Evolutionary conservation across 2,797 vertebrate species (phyloP), one percentile per base, ranked within the genome.

Genomic region (Muscicapa striata): DNA sequence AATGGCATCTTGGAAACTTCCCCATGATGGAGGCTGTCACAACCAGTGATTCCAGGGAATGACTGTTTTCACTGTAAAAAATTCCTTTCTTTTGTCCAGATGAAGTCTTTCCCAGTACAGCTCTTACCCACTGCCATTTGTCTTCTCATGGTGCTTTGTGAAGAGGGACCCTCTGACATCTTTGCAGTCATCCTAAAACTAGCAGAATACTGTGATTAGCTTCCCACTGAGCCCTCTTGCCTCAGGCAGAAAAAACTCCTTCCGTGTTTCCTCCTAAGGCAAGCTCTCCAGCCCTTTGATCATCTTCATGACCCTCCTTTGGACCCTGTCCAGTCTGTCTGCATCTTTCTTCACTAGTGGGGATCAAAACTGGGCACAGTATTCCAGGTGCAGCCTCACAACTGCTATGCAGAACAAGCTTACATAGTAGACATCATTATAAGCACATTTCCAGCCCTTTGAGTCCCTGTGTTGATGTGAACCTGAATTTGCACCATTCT

Each of bases 11-110:
- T 77, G 34, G 59, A 88, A 70, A 82, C 30, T 9, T 58, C 9
- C 5, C 5, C 0, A 0, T 2, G 1, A 20, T 49, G 22, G 18
- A 11, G 9, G 46, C 16, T 57, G 16, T 1, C 5, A 22, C 0
- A 0, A 51, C 15, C 27, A 61, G 4, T 36, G 26, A 13, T 61
- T 80, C 34, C 27, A 58, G 9, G 19, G 29, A 57, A 64, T 52
- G 4, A 20, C 22, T 62, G 7, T 63, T 76, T n/a, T 58, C 22
- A n/a, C 24, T 43, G 34, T 27, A 66, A 84, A 78, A 92, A 59
- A 5, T 3, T 6, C 14, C 1, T 59, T 51, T 79, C 30, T 84
- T 52, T 17, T 38, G 5, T 57, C 19, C 34, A 57, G 43, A 52
- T 13, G 20, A 85, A 67, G 23, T 3, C 6, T 83, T 16, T 58